Evolutionary conservation across 1,140 invertebrate genomes (phyloP).

Genomic region (Pseudomyrmex gracilis): DNA sequence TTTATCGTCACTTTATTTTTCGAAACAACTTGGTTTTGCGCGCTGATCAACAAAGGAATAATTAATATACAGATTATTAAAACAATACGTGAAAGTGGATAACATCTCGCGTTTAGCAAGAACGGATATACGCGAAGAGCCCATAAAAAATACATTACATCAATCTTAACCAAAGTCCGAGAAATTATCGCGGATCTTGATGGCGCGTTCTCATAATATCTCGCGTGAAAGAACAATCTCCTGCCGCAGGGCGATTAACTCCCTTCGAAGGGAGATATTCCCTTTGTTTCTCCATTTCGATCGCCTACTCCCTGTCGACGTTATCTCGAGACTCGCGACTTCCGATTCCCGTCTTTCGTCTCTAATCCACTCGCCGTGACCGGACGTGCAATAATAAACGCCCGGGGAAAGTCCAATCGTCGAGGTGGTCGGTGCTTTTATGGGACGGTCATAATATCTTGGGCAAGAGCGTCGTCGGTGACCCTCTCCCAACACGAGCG

Average conservation of each 20-base stretch:
- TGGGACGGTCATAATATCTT: constrained; percentile 80
- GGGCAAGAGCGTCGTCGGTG: constrained; percentile 67
- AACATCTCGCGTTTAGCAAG: not conserved
- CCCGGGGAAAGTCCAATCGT: constrained; percentile 79
- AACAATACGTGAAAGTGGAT: not conserved
- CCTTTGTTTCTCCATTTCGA: constrained; percentile 65
- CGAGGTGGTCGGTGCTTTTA: constrained; percentile 78
- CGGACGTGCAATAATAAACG: constrained; percentile 79
- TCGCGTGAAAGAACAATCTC: constrained; percentile 50
- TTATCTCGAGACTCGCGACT: constrained; percentile 70
- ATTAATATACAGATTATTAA: not conserved
- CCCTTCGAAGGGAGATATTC: constrained; percentile 21
- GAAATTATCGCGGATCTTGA: constrained; percentile 55
- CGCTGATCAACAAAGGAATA: too few species aligned
- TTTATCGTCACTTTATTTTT: not conserved
- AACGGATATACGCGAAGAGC: not conserved
- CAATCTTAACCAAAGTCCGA: constrained; percentile 11
- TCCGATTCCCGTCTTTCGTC: constrained; percentile 81
- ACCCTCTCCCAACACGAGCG: constrained; percentile 24
- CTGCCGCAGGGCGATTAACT: constrained; percentile 52
- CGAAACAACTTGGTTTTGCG: too few species aligned
- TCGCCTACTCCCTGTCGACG: constrained; percentile 13
- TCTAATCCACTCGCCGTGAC: constrained; percentile 79
- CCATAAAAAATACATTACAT: constrained; percentile 34
- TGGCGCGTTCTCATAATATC: constrained; percentile 43